Evolutionary conservation across 2,113 vertebrate genomes (phyloP).

Genomic region (Petroica traversi): DNA sequence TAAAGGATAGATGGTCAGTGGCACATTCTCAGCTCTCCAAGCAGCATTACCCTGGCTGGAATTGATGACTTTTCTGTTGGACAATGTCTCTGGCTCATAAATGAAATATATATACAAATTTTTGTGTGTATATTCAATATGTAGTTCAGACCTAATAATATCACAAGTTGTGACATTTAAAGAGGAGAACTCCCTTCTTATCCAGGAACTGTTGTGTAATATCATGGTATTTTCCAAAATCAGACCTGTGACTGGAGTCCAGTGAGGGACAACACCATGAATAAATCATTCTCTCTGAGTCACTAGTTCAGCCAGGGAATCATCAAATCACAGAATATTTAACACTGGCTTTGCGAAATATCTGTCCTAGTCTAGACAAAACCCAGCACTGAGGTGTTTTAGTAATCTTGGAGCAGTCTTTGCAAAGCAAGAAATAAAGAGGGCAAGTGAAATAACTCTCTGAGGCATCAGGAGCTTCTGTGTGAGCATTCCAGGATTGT

Average conservation of each 20-base stretch:
- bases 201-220: not conserved
- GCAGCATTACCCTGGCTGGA: not conserved
- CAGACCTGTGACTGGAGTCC: not conserved
- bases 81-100: not conserved
- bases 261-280: not conserved
- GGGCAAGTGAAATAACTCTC: not conserved
- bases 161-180: not conserved
- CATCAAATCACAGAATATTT: not conserved
- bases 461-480: not conserved
- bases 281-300: not conserved
- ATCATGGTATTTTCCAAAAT: not conserved
- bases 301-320: not conserved
- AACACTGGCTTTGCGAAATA: not conserved
- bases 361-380: not conserved
- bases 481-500: not conserved
- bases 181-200: not conserved
- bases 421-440: not conserved
- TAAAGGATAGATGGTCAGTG: not conserved
- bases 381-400: not conserved
- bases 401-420: not conserved
- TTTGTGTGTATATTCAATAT: not conserved
- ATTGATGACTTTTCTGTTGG: not conserved
- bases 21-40: not conserved
- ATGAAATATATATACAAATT: not conserved
- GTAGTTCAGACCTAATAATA: not conserved